Conservation (phyloP, 2,888 invertebrate species). For the Microctonus hyperodae region DNA sequence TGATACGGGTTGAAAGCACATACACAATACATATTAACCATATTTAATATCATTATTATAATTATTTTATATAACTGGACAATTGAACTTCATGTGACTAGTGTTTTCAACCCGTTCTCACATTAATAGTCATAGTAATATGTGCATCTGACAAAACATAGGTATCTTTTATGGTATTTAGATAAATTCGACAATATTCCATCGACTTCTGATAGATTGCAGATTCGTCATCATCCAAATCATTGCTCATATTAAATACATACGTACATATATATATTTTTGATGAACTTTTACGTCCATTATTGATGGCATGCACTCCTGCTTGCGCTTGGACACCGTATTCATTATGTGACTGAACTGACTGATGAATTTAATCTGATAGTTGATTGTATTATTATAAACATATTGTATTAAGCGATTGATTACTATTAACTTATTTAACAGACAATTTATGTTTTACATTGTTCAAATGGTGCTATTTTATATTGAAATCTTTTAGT, state of each 20-base stretch:
- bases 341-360: constrained; percentile 8
- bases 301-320: constrained; percentile 15
- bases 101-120: background rate
- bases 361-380: constrained; percentile 23
- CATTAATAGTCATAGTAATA: background rate
- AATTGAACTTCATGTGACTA: constrained; percentile 10
- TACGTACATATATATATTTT: constrained; percentile 24
- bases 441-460: constrained; percentile 11
- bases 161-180: background rate
- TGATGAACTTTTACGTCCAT: constrained; percentile 22
- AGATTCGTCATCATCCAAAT: background rate
- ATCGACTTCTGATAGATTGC: background rate
- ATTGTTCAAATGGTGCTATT: constrained; percentile 24
- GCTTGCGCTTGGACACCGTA: constrained; percentile 1
- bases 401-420: background rate
- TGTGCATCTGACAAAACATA: background rate
- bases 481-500: constrained; percentile 16
- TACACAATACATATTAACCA: background rate
- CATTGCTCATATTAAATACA: constrained; percentile 17
- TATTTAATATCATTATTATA: background rate
- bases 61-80: background rate
- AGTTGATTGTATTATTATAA: background rate
- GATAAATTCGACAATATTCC: background rate
- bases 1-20: constrained; percentile 24
- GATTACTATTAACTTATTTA: constrained; percentile 5